These are phyloP conservation scores for Nothobranchius furzeri DNA, from an alignment of 2,113 vertebrate species.

Conservation along the genomic window DNA sequence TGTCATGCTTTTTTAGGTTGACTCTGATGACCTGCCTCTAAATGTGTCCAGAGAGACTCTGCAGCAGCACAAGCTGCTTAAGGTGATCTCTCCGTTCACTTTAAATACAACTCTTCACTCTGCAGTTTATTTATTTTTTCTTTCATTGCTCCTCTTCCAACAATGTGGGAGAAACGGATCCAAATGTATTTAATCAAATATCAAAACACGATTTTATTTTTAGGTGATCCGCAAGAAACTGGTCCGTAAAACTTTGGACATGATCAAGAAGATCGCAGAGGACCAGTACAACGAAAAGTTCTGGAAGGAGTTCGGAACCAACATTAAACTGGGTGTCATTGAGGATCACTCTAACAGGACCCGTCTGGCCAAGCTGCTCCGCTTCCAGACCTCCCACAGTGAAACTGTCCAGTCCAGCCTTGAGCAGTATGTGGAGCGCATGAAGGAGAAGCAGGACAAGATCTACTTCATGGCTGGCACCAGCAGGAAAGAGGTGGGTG, in stretches of 20 bases:
- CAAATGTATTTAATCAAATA: too few species aligned
- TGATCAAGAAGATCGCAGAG: conserved; percentile 99
- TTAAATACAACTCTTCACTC: too few species aligned
- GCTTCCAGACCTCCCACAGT: conserved; percentile 95
- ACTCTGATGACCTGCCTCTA: conserved; percentile 97
- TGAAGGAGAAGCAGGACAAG: conserved; percentile 99
- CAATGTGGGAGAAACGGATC: too few species aligned
- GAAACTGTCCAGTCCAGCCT: conserved; percentile 84
- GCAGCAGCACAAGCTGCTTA: conserved; percentile 97
- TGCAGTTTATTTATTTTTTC: too few species aligned
- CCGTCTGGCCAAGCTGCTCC: conserved; percentile 94
- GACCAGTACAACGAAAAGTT: conserved; percentile 96
- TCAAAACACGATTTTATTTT: neutral
- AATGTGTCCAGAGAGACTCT: conserved; percentile 98
- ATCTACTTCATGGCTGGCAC: conserved; percentile 98
- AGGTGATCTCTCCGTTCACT: conserved; percentile 76
- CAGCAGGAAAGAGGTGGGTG: conserved; percentile 90
- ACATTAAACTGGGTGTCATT: conserved; percentile 97
- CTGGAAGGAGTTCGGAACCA: conserved; percentile 99
- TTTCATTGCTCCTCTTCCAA: too few species aligned
- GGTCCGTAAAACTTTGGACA: conserved; percentile 97
- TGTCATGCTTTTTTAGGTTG: conserved; percentile 80
- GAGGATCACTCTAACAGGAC: conserved; percentile 99
- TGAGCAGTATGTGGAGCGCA: conserved; percentile 96
- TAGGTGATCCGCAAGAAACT: conserved; percentile 99